Base-by-base conservation (phyloP, 2,797 vertebrate genomes). In the Sebastes wilsoni region DNA sequence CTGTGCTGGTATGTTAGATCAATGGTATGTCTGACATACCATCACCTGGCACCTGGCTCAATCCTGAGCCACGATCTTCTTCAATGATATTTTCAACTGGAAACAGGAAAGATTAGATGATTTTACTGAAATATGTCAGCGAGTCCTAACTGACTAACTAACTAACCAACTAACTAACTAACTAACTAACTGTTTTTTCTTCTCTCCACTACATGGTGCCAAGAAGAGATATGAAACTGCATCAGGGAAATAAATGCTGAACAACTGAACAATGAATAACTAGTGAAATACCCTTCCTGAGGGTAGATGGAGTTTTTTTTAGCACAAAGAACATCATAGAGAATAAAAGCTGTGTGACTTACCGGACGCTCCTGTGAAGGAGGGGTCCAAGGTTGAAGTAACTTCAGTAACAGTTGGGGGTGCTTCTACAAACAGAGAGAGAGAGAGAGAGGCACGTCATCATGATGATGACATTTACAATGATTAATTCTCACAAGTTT, bases 11-110 rank as follows among this genome's bases (percentile, higher is more conserved):
- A 28, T 42, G 11, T 49, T 18, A 38, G 22, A 25, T 20, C 28
- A 23, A 13, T 5, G 3, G 28, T 52, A 66, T 16, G 12, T 59
- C 25, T 28, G 59, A 81, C 64, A 34, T 85, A 83, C 72, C 67
- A 3, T 1, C 0, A 16, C 0, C 6, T 2, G 4, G 34, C 10
- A 36, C 34, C 34, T 0, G 2, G 2, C 0, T 5, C 2, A 18
- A 3, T 56, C 71, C 80, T 62, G 77, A 85, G 22, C 56, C 70
- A 2, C 0, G 1, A 0, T 55, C 61, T 1, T 34, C 70, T 0
- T 38, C 66, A 65, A 1, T 3, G n/a, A 0, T 4, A 1, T 5
- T 61, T 16, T 65, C 66, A 70, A 0, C 28, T 72, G 70, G 10
- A 80, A 82, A 72, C 65, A 77, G 8, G 16, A 74, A 55, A 72